Percentiles rank a stretch among this genome's conserved stretches.
Conservation (phyloP, 2,797 vertebrate genomes). For the Alosa sapidissima region DNA sequence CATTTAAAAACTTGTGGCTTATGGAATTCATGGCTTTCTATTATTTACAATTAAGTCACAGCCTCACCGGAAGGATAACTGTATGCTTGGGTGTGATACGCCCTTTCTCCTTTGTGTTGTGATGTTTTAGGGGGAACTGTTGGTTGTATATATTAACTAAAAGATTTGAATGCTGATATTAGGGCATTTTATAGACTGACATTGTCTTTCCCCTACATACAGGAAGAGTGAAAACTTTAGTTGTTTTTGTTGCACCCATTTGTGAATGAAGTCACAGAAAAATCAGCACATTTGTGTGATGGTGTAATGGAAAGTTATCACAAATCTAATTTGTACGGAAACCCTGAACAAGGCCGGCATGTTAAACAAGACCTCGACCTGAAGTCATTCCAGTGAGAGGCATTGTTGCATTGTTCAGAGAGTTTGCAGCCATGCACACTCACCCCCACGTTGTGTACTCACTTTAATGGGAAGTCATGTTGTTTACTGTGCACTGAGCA, state of each 20-base stretch:
- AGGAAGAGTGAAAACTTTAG: not conserved
- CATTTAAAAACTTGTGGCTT: not conserved
- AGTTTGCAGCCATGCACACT: not conserved
- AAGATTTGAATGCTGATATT: constrained; percentile 4
- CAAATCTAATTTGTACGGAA: constrained; percentile 50
- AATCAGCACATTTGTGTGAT: constrained; percentile 38
- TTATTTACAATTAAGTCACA: not conserved
- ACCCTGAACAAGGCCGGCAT: constrained; percentile 31
- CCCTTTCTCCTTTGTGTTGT: not conserved
- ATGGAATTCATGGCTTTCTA: not conserved
- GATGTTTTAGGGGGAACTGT: not conserved
- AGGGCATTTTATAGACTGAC: not conserved
- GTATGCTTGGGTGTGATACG: constrained; percentile 7
- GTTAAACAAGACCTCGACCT: constrained; percentile 25
- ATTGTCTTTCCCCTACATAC: constrained; percentile 33
- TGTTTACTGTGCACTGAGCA: not conserved
- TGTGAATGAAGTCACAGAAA: constrained; percentile 41
- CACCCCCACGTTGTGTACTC: not conserved
- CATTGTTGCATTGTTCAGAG: constrained; percentile 18
- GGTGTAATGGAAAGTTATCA: constrained; percentile 60
- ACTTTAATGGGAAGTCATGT: not conserved
- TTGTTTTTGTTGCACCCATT: constrained; percentile 46
- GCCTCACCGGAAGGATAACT: not conserved
- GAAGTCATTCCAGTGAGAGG: not conserved
- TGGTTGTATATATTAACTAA: not conserved